Evolutionary conservation across 1,140 invertebrate genomes (phyloP), one percentile per base, ranked within the genome.

Genomic region (Bombus picipes): DNA sequence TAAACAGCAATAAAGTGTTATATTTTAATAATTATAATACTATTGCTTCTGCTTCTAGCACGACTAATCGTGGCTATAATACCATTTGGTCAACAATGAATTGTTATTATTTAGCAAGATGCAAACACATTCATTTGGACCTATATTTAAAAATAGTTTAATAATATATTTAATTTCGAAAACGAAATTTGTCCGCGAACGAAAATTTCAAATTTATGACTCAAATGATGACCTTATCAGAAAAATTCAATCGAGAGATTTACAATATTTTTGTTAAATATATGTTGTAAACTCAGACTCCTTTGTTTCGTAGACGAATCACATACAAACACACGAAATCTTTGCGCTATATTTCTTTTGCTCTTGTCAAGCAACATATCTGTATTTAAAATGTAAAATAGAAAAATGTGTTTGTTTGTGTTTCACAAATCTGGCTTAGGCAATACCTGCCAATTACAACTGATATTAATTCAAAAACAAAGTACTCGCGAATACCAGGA

Each of bases 1-100:
- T 74, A 85, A 87, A 85, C 82, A 85, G 86, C 82, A 87, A 87
- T 87, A 87, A 87, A 85, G 82, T 59, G 43, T 47, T 70, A 57
- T 37, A 28, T 74, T 84, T 65, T 78, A 83, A 66, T 83, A 75
- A 84, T 87, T 75, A 34, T 15, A 66, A 66, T 66, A 78, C 76
- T 80, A 87, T 85, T 87, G 82, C 86, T 87, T 85, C 57, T 34
- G 34, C 57, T 53, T 78, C 57, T 72, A 68, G 79, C 43, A 74
- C 66, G 39, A 76, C 37, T 57, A 74, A 41, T 47, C 53, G 81
- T 74, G 57, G 53, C 25, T 62, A 76, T 34, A 81, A 74, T 85
- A 85, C 73, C 39, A 59, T 41, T 81, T 85, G 71, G 34, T 70
- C 59, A 81, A 85, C 78, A 81, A 85, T 81, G 22, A 74, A 70